phyloP scores from a whole-genome alignment of 1,140 invertebrate genomes.

The Ceratoteleas bidentatus region DNA sequence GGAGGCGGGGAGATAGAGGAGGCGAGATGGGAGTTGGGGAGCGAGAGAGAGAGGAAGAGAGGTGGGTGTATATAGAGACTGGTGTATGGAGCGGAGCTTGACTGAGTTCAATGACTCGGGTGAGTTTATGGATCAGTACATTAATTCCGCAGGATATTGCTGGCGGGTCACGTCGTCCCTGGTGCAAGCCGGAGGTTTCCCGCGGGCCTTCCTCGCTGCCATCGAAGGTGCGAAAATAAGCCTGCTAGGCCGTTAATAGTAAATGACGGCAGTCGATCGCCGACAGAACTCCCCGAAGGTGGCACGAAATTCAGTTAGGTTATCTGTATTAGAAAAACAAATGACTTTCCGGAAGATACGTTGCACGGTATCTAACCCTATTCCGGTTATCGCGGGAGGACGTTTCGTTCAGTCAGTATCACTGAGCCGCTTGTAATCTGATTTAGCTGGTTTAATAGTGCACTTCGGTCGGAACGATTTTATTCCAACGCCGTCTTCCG shows the following conservation, averaged over 20 bases:
- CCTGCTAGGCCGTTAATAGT: constrained; percentile 42
- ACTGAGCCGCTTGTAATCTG: too few species aligned
- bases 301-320: constrained; percentile 32
- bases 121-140: constrained; percentile 44
- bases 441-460: too few species aligned
- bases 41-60: background rate
- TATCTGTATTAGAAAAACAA: constrained; percentile 7
- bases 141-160: constrained; percentile 62
- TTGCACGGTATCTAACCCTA: too few species aligned
- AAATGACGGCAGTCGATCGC: constrained; percentile 40
- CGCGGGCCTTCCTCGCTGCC: constrained; percentile 42
- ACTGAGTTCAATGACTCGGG: constrained; percentile 64
- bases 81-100: constrained; percentile 4
- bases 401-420: too few species aligned
- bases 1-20: background rate
- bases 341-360: too few species aligned
- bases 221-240: constrained; percentile 35
- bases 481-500: too few species aligned
- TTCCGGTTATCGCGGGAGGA: too few species aligned
- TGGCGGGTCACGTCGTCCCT: constrained; percentile 51
- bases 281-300: constrained; percentile 2
- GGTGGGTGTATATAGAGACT: background rate
- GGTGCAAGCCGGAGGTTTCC: constrained; percentile 35
- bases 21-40: too few species aligned
- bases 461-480: too few species aligned